Evolutionary conservation across 1,140 invertebrate genomes (phyloP), one percentile per base, ranked within the genome.

Genomic region (Tenebrio molitor): DNA sequence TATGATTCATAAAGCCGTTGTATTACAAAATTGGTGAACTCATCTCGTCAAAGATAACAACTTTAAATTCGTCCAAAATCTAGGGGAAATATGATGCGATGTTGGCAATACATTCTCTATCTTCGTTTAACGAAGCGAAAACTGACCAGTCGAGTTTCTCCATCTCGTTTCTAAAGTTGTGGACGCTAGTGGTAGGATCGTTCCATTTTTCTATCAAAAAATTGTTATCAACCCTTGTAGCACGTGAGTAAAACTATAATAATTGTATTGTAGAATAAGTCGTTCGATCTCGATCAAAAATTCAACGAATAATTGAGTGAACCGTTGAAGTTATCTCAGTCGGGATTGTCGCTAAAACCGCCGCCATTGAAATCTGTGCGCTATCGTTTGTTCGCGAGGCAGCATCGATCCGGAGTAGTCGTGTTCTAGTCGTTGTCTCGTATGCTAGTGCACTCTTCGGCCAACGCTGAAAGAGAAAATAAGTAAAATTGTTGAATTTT

Each of bases 361-460:
- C 65, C 53, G 65, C 46, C 65, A 68, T 73, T 53, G 65, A 65
- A 68, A 71, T 73, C 79, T 74, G 74, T 78, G 79, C 74, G 74
- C 71, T 78, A 75, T 79, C 71, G 73, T 75, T 77, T 77, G 77
- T 81, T 73, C 50, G 50, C 50, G 72, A 76, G 75, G 74, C 72
- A 75, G 64, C 74, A 81, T 80, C 74, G 80, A 81, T 81, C 79
- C 73, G 50, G 71, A 68, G 76, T 77, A 81, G 79, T 80, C 79
- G 78, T 80, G 76, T 74, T 80, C 79, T 81, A 81, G 78, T 80
- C 80, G 64, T 76, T 76, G 73, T 74, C 69, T 75, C 74, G 69
- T 73, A 66, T 79, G 76, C 74, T 77, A 74, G 80, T 77, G 65
- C 72, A 72, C 44, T 71, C 23, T 68, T 74, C 46, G 62, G 71